Base-by-base conservation (phyloP, 2,888 invertebrate genomes). In the Stenchaetothrips biformis region DNA sequence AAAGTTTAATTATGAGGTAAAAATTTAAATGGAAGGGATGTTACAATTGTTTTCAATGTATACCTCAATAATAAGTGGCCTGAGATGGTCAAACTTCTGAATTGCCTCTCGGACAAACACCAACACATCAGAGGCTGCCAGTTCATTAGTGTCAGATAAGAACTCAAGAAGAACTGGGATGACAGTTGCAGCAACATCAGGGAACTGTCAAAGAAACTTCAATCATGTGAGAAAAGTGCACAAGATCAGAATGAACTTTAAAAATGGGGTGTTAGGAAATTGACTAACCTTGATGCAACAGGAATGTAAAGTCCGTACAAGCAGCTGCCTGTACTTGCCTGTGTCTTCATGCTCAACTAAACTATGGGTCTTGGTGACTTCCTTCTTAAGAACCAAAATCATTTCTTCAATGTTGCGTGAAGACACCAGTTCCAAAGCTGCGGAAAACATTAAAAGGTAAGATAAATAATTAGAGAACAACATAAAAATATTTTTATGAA, bases 21-120 rank as follows among this genome's bases (percentile, higher is more conserved):
- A 80, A 80, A 81, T 25, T 81, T 47, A 7, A 79, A 62, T 11
- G 16, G 49, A 11, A 62, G 18, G 16, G 47, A 49, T 27, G 53
- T 27, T 0, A 21, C 74, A 77, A 53, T 53, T 18, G 59, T 47
- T 16, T 53, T 47, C 7, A 62, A 78, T 78, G 81, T 79, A 27
- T 84, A 92, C 93, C 88, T 95, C 92, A 82, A 98, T 93, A 83
- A 99, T 95, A 0, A 94, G 89, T 0, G 92, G 90, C 81, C 94
- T 89, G 21, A 99, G 89, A 83, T 92, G 89, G 48, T 95, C 93
- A 88, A 97, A 97, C 86, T 95, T 92, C 86, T 98, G 96, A 83
- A 99, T 94, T n/a, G 98, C 98, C 87, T 98, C 96, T 47, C 99
- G 90, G 79, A 99, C 92, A 88, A 99, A 99, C 81, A 97, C 91